phyloP scores from a whole-genome alignment of 2,797 vertebrate genomes.

The Siniperca obscura region DNA sequence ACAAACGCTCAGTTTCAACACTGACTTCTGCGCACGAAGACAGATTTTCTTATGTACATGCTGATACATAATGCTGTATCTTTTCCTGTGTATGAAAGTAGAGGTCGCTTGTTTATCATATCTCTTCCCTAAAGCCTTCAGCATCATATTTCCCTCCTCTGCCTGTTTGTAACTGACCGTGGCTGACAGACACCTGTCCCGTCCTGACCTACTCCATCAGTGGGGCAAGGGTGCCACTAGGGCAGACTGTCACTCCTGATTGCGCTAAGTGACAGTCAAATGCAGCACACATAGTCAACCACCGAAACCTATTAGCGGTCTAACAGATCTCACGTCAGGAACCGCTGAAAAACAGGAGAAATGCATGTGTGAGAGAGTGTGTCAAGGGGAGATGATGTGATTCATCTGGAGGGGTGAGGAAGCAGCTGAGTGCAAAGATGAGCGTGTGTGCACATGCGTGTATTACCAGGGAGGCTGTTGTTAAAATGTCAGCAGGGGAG shows the following conservation, averaged over 20 bases:
- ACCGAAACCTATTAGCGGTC: constrained; percentile 61
- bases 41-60: neutral
- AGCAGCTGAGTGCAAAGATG: constrained; percentile 12
- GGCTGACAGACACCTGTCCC: constrained; percentile 63
- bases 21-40: neutral
- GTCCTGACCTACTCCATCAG: constrained; percentile 61
- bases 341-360: neutral
- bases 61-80: neutral
- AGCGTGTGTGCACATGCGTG: neutral
- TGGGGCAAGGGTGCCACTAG: constrained; percentile 28
- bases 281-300: constrained; percentile 28
- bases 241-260: constrained; percentile 63
- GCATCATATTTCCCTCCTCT: constrained; percentile 9
- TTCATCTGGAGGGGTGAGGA: constrained; percentile 36
- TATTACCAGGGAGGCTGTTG: constrained; percentile 21
- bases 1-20: neutral
- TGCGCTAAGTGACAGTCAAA: constrained; percentile 62
- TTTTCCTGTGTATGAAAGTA: neutral
- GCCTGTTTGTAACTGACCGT: constrained; percentile 17
- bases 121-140: neutral
- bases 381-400: constrained; percentile 35
- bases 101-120: neutral
- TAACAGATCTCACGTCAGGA: constrained; percentile 24
- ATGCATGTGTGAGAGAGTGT: neutral
- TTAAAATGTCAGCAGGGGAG: constrained; percentile 63